These are phyloP conservation scores for Passerina amoena DNA, from an alignment of 2,113 vertebrate species.

Conservation along the genomic window DNA sequence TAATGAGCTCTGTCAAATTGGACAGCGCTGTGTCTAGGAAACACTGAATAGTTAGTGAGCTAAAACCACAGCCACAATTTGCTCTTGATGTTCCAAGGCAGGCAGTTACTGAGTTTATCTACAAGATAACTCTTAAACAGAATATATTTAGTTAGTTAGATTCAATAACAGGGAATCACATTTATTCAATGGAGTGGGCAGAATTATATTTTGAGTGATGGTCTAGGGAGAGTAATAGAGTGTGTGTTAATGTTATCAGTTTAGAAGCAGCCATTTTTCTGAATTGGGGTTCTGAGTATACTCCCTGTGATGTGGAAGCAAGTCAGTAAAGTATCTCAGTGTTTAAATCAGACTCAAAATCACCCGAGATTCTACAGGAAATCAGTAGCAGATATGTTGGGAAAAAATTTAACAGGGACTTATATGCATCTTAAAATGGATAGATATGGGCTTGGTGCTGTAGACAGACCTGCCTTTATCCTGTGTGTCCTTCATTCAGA, in stretches of 20 bases:
- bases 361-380: not conserved
- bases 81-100: constrained; percentile 40
- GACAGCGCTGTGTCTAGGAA: constrained; percentile 2
- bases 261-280: not conserved
- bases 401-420: not conserved
- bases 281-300: not conserved
- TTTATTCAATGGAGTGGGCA: not conserved
- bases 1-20: constrained; percentile 34
- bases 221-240: not conserved
- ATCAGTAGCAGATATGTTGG: not conserved
- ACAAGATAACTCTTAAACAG: constrained; percentile 59
- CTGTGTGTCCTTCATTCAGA: not conserved
- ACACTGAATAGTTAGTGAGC: constrained; percentile 53
- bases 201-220: not conserved
- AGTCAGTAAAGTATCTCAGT: not conserved
- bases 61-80: constrained; percentile 54
- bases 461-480: not conserved
- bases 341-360: not conserved
- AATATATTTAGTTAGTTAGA: constrained; percentile 59
- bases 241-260: not conserved
- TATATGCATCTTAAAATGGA: not conserved
- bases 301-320: not conserved
- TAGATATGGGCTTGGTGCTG: not conserved
- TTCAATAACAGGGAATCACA: not conserved
- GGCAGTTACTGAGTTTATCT: constrained; percentile 64